A percentile compares a stretch with the other conserved stretches of the same genome.
These are phyloP conservation scores for Leptinotarsa haldemani DNA, from an alignment of 2,888 invertebrate species.

Conservation along the genomic window DNA sequence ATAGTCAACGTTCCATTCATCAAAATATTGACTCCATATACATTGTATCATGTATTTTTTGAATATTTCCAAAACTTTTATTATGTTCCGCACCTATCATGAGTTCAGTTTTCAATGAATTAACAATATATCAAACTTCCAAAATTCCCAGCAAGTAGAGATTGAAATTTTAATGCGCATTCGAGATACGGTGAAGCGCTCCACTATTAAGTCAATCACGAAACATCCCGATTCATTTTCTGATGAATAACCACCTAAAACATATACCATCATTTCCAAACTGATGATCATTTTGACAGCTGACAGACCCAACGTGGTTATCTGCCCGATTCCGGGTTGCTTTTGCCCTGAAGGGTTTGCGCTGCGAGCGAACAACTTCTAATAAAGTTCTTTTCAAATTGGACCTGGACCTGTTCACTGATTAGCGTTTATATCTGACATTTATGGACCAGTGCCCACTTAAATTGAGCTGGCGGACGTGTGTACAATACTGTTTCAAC, in stretches of 20 bases:
- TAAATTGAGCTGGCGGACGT: constrained; percentile 59
- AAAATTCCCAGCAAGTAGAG: too few relatives aligned
- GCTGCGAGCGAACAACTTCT: constrained; percentile 27
- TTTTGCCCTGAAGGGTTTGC: constrained; percentile 27
- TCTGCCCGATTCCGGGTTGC: constrained; percentile 27
- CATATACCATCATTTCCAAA: constrained; percentile 33
- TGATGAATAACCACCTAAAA: constrained; percentile 18
- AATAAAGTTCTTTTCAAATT: constrained; percentile 51
- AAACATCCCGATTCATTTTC: not conserved
- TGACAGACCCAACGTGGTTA: constrained; percentile 32
- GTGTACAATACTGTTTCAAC: constrained; percentile 55
- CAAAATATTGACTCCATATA: too few relatives aligned
- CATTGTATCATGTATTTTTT: too few relatives aligned
- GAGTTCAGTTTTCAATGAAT: too few relatives aligned
- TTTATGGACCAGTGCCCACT: constrained; percentile 61
- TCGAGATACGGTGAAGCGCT: too few relatives aligned
- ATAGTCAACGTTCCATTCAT: too few relatives aligned
- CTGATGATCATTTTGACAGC: constrained; percentile 35
- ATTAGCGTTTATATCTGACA: constrained; percentile 61
- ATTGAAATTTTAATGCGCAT: too few relatives aligned
- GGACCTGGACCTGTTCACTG: constrained; percentile 53
- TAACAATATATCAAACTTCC: too few relatives aligned
- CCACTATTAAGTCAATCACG: not conserved
- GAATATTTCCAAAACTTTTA: too few relatives aligned
- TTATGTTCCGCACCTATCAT: too few relatives aligned